These are phyloP conservation scores for Forbesichthys papilliferus DNA, from an alignment of 2,113 vertebrate species.

Conservation along the genomic window DNA sequence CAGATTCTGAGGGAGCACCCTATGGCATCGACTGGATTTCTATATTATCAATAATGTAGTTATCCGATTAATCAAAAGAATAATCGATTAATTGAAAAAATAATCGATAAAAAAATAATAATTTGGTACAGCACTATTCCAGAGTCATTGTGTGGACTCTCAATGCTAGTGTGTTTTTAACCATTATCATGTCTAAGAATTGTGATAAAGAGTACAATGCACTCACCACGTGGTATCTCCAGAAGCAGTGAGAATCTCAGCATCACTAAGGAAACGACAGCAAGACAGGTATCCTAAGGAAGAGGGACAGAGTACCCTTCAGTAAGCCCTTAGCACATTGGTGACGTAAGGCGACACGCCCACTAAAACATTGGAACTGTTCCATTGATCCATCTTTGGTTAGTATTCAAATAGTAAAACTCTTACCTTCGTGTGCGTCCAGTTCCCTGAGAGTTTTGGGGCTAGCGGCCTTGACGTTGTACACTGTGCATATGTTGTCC, in stretches of 20 bases:
- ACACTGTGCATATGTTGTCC: slow-evolving; percentile 79
- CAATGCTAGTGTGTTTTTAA: too few relatives aligned
- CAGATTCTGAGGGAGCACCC: too few relatives aligned
- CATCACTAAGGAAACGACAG: slow-evolving; percentile 77
- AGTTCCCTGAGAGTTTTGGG: slow-evolving; percentile 77
- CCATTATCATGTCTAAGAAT: neutral
- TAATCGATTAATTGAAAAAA: too few relatives aligned
- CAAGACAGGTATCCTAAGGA: slow-evolving; percentile 77
- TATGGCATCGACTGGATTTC: too few relatives aligned
- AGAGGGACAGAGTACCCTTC: neutral
- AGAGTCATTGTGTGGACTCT: neutral
- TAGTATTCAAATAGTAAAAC: neutral
- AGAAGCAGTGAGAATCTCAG: slow-evolving; percentile 77
- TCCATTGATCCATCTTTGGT: neutral
- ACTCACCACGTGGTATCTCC: slow-evolving; percentile 82
- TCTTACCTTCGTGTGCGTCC: slow-evolving; percentile 77
- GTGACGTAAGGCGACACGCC: too few relatives aligned
- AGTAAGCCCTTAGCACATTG: neutral
- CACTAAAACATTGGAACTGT: too few relatives aligned
- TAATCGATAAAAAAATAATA: too few relatives aligned
- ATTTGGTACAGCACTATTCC: too few relatives aligned
- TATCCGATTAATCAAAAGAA: too few relatives aligned
- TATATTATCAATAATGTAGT: too few relatives aligned
- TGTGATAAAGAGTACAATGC: too few relatives aligned
- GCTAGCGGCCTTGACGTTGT: slow-evolving; percentile 73